Percentiles rank a stretch among this genome's conserved stretches.
Evolutionary conservation across 2,113 vertebrate species (phyloP).

Genomic region (Pholis gunnellus): DNA sequence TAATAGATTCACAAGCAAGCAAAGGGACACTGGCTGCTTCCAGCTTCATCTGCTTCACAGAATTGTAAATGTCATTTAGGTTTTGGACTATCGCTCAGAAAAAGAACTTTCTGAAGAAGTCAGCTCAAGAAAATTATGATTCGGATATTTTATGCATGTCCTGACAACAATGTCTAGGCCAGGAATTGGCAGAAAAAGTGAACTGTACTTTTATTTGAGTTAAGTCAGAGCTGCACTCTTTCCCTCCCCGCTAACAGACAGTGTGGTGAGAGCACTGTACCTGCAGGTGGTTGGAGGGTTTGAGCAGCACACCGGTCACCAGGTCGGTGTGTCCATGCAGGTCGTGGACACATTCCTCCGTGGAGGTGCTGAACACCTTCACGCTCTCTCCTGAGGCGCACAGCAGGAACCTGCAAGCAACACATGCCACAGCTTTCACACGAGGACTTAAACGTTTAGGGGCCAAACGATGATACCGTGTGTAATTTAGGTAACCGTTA

Average conservation of each 20-base stretch:
- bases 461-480: too few species aligned
- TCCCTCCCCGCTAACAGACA: too few species aligned
- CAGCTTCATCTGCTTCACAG: too few species aligned
- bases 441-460: neutral
- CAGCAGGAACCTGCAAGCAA: conserved; percentile 86
- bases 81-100: neutral
- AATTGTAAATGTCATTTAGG: neutral
- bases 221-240: too few species aligned
- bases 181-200: neutral
- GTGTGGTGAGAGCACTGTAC: conserved; percentile 50
- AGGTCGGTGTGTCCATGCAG: conserved; percentile 89
- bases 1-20: too few species aligned
- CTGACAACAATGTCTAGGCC: neutral
- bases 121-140: neutral
- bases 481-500: too few species aligned
- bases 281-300: conserved; percentile 93
- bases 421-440: neutral
- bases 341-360: conserved; percentile 90
- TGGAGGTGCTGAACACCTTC: conserved; percentile 91
- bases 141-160: too few species aligned
- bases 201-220: too few species aligned
- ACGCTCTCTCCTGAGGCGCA: conserved; percentile 90
- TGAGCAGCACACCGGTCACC: conserved; percentile 90
- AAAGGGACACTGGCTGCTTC: neutral
- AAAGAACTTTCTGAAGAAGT: neutral